Percentiles rank a stretch among this genome's conserved stretches.
Evolutionary conservation across 2,113 vertebrate genomes (phyloP).

Genomic region (Tichodroma muraria): DNA sequence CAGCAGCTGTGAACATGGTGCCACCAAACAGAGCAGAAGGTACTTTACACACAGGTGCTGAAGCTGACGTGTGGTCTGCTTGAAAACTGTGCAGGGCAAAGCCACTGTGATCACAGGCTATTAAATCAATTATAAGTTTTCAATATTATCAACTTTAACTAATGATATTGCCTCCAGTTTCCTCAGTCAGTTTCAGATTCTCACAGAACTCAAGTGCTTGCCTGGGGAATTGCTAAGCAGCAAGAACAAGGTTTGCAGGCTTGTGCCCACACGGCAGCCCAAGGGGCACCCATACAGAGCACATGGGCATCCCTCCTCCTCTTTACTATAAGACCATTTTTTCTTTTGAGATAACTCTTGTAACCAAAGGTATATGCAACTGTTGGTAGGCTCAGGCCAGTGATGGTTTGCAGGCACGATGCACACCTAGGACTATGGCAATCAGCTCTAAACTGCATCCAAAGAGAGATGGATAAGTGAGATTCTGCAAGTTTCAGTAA

Average conservation of each 20-base stretch:
- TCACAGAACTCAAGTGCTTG: neutral
- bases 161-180: neutral
- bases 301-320: neutral
- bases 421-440: neutral
- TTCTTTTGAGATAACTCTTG: neutral
- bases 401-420: neutral
- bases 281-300: neutral
- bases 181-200: neutral
- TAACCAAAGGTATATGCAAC: neutral
- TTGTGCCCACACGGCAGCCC: fast-evolving
- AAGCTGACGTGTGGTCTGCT: neutral
- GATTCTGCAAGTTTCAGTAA: neutral
- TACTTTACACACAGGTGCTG: neutral
- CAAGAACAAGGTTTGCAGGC: neutral
- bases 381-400: neutral
- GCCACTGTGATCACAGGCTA: neutral
- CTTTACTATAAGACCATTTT: neutral
- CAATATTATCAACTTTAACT: neutral
- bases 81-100: neutral
- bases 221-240: neutral
- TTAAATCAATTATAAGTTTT: neutral
- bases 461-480: neutral
- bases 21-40: neutral
- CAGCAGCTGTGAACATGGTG: neutral
- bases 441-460: neutral